A percentile compares a stretch with the other conserved stretches of the same genome.
phyloP scores from a whole-genome alignment of 2,888 invertebrate genomes.

The Panopea generosa region DNA sequence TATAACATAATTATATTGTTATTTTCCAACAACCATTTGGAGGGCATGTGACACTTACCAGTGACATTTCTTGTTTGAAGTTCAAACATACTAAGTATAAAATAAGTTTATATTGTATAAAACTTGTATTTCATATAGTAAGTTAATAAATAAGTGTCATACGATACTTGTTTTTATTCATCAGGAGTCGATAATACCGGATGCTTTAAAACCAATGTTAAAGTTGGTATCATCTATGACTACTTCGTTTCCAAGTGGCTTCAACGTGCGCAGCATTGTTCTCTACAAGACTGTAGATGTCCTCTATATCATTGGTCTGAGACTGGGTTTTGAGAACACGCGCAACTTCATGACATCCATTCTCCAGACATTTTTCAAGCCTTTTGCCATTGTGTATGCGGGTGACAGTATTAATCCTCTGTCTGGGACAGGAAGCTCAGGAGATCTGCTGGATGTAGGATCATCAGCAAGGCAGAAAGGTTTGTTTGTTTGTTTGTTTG shows the following conservation, averaged over 20 bases:
- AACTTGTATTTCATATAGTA: too few species aligned
- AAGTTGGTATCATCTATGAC: conserved; percentile 92
- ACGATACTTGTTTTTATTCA: too few species aligned
- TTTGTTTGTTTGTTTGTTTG: not conserved
- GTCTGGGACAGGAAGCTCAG: conserved; percentile 9
- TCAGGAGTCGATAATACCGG: conserved; percentile 94
- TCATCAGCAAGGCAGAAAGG: not conserved
- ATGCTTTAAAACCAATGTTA: conserved; percentile 93
- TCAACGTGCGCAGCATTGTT: conserved; percentile 90
- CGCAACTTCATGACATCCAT: conserved; percentile 82
- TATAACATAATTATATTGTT: too few species aligned
- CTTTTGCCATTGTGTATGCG: conserved; percentile 73
- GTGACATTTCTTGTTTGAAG: too few species aligned
- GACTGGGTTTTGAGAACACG: conserved; percentile 87
- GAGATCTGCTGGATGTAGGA: conserved; percentile 18
- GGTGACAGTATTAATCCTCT: not conserved
- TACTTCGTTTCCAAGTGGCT: conserved; percentile 93
- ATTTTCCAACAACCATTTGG: too few species aligned
- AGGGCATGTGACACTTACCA: too few species aligned
- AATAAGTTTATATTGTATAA: too few species aligned
- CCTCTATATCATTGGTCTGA: conserved; percentile 89
- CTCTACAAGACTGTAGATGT: conserved; percentile 93
- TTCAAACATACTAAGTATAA: too few species aligned
- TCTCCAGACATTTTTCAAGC: conserved; percentile 82
- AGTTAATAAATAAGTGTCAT: too few species aligned